phyloP scores from a whole-genome alignment of 2,113 vertebrate genomes.

The Tiliqua scincoides region DNA sequence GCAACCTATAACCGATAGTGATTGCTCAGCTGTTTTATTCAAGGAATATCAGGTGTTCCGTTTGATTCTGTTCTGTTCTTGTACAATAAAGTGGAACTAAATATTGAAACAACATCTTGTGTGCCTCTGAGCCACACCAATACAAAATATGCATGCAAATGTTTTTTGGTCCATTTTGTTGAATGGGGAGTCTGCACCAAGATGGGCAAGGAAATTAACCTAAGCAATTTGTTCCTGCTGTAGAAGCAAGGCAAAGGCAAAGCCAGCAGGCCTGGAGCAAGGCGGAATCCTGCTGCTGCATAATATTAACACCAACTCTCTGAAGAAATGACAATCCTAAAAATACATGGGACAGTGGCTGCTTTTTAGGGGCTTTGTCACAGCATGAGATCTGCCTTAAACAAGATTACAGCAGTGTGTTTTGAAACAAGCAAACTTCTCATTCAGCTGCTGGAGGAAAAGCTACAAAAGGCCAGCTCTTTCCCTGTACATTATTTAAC shows the following conservation, averaged over 20 bases:
- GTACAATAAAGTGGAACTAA: not conserved
- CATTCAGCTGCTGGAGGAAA: not conserved
- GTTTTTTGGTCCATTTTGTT: not conserved
- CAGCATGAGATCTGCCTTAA: not conserved
- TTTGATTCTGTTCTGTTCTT: not conserved
- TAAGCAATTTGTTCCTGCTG: not conserved
- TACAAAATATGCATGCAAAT: not conserved
- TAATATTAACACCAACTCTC: not conserved
- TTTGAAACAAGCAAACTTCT: not conserved
- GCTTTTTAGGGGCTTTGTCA: not conserved
- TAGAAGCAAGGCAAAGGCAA: not conserved
- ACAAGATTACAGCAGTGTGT: not conserved
- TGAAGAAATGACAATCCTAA: not conserved
- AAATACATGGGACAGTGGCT: not conserved
- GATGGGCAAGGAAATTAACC: not conserved
- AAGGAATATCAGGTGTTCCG: not conserved
- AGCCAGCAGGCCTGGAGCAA: not conserved
- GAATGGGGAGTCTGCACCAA: not conserved
- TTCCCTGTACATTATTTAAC: rapidly evolving
- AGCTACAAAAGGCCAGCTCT: not conserved
- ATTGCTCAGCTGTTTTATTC: not conserved
- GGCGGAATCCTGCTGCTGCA: not conserved
- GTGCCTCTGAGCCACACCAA: not conserved
- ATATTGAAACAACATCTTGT: not conserved
- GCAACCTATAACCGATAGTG: too few relatives aligned